A percentile compares a stretch with the other conserved stretches of the same genome.
Conservation (phyloP, 2,113 vertebrate species). For the Polypterus senegalus region DNA sequence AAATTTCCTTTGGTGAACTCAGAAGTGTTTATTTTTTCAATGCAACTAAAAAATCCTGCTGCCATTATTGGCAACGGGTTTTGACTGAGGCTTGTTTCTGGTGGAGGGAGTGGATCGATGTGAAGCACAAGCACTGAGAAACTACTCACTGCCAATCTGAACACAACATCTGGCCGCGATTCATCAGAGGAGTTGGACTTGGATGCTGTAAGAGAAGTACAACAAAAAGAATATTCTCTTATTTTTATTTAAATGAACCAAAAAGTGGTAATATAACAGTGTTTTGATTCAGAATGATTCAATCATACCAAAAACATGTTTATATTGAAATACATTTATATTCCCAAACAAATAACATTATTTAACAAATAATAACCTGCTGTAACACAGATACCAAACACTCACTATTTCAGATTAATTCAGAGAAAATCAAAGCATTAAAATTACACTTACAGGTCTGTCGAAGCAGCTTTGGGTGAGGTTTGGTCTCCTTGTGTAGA, state of each 20-base stretch:
- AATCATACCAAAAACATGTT: too few relatives aligned
- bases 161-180: conserved; percentile 82
- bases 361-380: too few relatives aligned
- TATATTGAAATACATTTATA: too few relatives aligned
- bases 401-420: too few relatives aligned
- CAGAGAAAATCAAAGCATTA: too few relatives aligned
- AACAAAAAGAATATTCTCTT: conserved; percentile 18
- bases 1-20: conserved; percentile 61
- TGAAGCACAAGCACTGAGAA: conserved; percentile 83
- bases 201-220: conserved; percentile 59
- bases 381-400: too few relatives aligned
- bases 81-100: conserved; percentile 59
- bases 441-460: conserved; percentile 61
- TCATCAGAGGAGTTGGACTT: conserved; percentile 80
- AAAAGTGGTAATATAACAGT: background rate
- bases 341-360: too few relatives aligned
- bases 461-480: conserved; percentile 53
- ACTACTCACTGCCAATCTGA: conserved; percentile 65
- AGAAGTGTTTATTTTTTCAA: conserved; percentile 58
- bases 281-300: too few relatives aligned
- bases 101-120: conserved; percentile 85
- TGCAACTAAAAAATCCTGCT: conserved; percentile 68
- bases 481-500: conserved; percentile 41
- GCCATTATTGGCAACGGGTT: conserved; percentile 77
- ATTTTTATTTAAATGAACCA: background rate